A percentile compares a stretch with the other conserved stretches of the same genome.
phyloP scores from a whole-genome alignment of 1,140 invertebrate genomes.

The Drosophila elegans region DNA sequence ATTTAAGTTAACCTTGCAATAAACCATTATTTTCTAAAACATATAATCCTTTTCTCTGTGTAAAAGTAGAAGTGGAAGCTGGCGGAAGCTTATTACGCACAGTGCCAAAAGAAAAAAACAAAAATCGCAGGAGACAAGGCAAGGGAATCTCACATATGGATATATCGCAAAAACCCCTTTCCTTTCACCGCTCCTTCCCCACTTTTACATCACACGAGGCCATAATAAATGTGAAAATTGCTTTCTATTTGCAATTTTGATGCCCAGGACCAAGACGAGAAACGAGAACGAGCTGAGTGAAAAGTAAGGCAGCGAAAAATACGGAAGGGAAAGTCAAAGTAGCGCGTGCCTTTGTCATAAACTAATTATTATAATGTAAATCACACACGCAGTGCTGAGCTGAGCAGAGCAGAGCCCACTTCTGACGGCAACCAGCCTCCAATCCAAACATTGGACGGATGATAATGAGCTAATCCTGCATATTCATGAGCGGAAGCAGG shows the following conservation, averaged over 20 bases:
- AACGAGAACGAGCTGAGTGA: neutral
- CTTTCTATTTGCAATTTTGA: conserved; percentile 72
- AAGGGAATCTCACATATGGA: conserved; percentile 5
- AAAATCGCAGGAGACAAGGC: conserved; percentile 6
- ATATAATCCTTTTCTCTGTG: conserved; percentile 3
- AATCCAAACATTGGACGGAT: conserved; percentile 1
- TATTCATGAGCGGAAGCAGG: conserved; percentile 18
- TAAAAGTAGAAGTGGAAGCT: neutral
- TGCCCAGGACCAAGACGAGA: conserved; percentile 22
- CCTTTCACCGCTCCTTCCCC: neutral
- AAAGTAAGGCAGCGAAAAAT: neutral
- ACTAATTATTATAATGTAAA: conserved; percentile 73
- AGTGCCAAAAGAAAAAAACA: conserved; percentile 13
- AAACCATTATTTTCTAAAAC: neutral
- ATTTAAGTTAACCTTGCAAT: neutral
- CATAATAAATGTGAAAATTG: conserved; percentile 68
- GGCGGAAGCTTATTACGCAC: conserved; percentile 37
- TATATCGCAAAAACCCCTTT: conserved; percentile 7
- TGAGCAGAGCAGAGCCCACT: conserved; percentile 4
- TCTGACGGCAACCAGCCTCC: conserved; percentile 10
- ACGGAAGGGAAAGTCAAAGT: conserved; percentile 1
- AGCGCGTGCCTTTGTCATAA: conserved; percentile 49
- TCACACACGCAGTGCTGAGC: conserved; percentile 43
- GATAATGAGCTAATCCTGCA: conserved; percentile 17
- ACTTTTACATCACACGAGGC: conserved; percentile 39